Evolutionary conservation across 2,797 vertebrate genomes (phyloP).

Genomic region (Lacerta agilis): DNA sequence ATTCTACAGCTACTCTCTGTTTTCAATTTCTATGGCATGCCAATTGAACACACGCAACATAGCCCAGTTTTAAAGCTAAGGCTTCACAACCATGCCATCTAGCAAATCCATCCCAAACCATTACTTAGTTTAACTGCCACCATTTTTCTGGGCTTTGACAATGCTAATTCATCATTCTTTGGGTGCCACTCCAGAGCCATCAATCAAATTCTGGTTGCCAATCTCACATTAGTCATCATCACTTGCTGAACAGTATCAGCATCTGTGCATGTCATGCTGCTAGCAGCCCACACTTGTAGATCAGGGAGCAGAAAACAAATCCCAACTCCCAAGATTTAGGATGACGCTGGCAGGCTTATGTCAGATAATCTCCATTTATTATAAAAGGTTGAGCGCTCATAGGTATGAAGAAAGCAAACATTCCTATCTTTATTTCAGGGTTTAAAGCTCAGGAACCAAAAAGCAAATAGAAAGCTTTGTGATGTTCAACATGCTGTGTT

Average conservation of each 20-base stretch:
- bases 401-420: neutral
- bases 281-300: neutral
- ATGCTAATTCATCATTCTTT: neutral
- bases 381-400: neutral
- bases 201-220: neutral
- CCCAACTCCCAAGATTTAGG: neutral
- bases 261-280: neutral
- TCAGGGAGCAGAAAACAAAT: neutral
- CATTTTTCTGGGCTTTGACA: neutral
- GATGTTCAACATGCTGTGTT: neutral
- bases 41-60: neutral
- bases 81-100: neutral
- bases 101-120: neutral
- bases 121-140: neutral
- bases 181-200: neutral
- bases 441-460: neutral
- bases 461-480: neutral
- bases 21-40: neutral
- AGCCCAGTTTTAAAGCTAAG: neutral
- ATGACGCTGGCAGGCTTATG: neutral
- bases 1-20: neutral
- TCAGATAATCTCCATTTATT: neutral
- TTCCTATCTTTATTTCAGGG: neutral
- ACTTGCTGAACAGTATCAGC: neutral
- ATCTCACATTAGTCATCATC: constrained; percentile 10